Percentiles rank a stretch among this genome's conserved stretches.
These are phyloP conservation scores for Pempheris klunzingeri DNA, from an alignment of 2,797 vertebrate species.

Conservation along the genomic window DNA sequence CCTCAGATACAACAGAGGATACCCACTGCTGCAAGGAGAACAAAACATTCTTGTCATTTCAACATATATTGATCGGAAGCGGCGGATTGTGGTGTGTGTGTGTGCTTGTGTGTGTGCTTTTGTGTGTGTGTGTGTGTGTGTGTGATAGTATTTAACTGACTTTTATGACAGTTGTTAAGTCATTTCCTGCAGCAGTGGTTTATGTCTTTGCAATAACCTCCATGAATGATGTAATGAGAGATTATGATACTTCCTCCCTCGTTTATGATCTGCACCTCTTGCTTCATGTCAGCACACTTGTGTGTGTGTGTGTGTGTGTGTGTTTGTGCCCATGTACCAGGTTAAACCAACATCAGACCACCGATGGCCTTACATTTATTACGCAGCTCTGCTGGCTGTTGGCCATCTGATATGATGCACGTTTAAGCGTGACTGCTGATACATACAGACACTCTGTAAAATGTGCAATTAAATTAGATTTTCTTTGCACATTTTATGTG, in stretches of 20 bases:
- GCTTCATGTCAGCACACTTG: conserved; percentile 55
- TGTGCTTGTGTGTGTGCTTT: no score
- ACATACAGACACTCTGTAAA: conserved; percentile 36
- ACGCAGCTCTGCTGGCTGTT: conserved; percentile 27
- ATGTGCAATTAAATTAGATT: conserved; percentile 35
- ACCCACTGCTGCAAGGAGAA: conserved; percentile 16
- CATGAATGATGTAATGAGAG: conserved; percentile 82
- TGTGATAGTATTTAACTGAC: conserved; percentile 79
- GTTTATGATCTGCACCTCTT: conserved; percentile 76
- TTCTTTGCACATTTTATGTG: conserved; percentile 29
- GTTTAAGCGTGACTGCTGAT: conserved; percentile 18
- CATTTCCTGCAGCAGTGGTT: conserved; percentile 84
- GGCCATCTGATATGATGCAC: conserved; percentile 25
- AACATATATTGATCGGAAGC: conserved; percentile 74
- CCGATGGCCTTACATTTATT: conserved; percentile 22
- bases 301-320: conserved; percentile 25
- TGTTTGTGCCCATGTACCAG: conserved; percentile 22
- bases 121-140: conserved; percentile 54
- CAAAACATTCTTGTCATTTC: conserved; percentile 67
- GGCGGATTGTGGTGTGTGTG: conserved; percentile 49
- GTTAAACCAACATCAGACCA: conserved; percentile 40
- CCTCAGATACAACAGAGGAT: conserved; percentile 16
- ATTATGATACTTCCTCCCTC: conserved; percentile 82
- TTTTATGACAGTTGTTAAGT: conserved; percentile 86
- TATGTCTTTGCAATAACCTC: conserved; percentile 82